A percentile compares a stretch with the other conserved stretches of the same genome.
Conservation (phyloP, 2,888 invertebrate species). For the Entomobrya proxima region DNA sequence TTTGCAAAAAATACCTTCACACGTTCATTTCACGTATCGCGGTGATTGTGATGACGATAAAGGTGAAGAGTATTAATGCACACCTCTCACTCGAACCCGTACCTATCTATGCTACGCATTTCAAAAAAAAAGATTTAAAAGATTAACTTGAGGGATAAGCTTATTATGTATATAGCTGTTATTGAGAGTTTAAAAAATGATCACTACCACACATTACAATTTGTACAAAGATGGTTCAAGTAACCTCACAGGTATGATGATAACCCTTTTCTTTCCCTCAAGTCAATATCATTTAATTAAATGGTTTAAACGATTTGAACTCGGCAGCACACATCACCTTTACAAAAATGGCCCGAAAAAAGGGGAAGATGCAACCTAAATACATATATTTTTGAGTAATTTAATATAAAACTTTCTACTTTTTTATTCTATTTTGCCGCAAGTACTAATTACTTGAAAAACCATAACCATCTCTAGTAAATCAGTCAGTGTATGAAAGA, state of each 20-base stretch:
- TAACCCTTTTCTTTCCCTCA: neutral
- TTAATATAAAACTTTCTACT: neutral
- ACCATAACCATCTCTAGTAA: no score
- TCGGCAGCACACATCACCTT: neutral
- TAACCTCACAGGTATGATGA: neutral
- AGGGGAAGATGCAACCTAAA: neutral
- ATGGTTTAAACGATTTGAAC: slow-evolving; percentile 29
- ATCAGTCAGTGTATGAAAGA: no score
- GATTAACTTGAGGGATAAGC: neutral
- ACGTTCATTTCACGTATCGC: neutral
- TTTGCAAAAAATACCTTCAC: neutral
- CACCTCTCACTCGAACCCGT: neutral
- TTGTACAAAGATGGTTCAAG: neutral
- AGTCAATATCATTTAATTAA: slow-evolving; percentile 22
- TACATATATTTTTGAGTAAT: neutral
- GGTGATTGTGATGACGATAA: neutral
- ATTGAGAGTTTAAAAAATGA: neutral
- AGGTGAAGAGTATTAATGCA: neutral
- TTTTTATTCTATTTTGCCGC: neutral
- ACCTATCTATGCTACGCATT: neutral
- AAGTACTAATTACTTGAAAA: neutral
- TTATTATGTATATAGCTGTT: neutral
- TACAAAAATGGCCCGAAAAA: neutral
- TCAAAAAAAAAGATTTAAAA: neutral
- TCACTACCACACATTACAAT: neutral